phyloP scores from a whole-genome alignment of 2,113 vertebrate genomes.

The Erinaceus europaeus region DNA sequence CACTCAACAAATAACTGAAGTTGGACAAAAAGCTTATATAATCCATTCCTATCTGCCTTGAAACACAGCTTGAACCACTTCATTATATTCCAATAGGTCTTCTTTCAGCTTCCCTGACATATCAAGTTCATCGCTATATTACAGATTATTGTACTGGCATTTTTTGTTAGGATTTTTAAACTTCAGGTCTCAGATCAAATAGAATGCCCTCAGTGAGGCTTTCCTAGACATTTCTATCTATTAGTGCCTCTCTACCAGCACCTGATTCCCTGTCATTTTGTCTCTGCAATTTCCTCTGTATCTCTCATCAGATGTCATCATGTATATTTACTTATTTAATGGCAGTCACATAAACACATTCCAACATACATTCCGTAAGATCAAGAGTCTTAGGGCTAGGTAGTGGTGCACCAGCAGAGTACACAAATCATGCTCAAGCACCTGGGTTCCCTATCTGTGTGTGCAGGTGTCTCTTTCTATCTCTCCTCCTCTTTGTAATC shows the following conservation, averaged over 20 bases:
- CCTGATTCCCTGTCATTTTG: not conserved
- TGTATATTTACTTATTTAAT: conserved; percentile 10
- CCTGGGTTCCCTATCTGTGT: not conserved
- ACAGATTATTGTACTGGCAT: not conserved
- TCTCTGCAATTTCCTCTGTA: not conserved
- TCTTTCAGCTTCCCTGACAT: not conserved
- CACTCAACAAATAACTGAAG: not conserved
- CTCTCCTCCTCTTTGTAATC: not conserved
- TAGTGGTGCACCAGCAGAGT: too few relatives aligned
- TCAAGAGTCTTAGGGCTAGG: too few relatives aligned
- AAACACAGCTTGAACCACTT: not conserved
- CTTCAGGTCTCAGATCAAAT: not conserved
- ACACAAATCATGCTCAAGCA: too few relatives aligned
- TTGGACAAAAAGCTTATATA: not conserved
- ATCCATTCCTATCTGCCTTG: not conserved
- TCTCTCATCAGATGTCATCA: not conserved
- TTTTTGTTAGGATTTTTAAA: not conserved
- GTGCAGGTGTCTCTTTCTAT: too few relatives aligned
- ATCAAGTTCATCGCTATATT: not conserved
- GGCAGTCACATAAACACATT: not conserved
- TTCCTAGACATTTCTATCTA: not conserved
- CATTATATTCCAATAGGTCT: not conserved
- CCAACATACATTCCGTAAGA: not conserved
- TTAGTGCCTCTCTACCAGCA: not conserved
- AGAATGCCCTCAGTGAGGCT: not conserved